Percentiles rank a stretch among this genome's conserved stretches.
These are phyloP conservation scores for Caenorhabditis afra DNA, from an alignment of 2,888 invertebrate species.

Conservation along the genomic window DNA sequence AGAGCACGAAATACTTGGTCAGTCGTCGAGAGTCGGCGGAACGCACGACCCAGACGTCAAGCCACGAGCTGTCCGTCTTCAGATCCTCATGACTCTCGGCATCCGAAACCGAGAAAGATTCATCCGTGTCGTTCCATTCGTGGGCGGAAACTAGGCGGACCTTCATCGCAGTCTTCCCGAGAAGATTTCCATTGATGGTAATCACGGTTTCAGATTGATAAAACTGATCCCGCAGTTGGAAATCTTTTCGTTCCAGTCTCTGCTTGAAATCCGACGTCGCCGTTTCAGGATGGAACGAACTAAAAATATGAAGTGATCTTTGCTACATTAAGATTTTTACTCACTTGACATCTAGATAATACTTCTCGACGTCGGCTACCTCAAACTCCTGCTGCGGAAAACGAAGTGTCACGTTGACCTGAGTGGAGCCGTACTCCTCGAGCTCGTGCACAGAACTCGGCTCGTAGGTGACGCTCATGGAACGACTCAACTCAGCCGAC, in stretches of 20 bases:
- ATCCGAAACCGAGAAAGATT: background rate
- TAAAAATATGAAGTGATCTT: constrained; percentile 17
- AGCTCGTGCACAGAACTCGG: constrained; percentile 42
- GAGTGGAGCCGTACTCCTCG: constrained; percentile 27
- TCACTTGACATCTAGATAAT: constrained; percentile 44
- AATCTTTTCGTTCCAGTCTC: constrained; percentile 20
- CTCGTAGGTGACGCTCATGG: constrained; percentile 43
- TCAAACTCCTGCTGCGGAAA: constrained; percentile 51
- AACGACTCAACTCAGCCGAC: constrained; percentile 43
- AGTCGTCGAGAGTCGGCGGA: constrained; percentile 57
- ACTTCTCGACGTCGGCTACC: constrained; percentile 35
- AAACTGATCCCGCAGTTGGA: constrained; percentile 20
- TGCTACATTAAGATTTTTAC: background rate
- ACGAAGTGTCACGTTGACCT: constrained; percentile 43
- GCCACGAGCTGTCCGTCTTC: constrained; percentile 9
- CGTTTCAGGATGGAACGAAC: constrained; percentile 56
- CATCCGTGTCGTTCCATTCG: constrained; percentile 13
- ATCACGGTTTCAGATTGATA: constrained; percentile 60
- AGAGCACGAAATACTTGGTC: constrained; percentile 76
- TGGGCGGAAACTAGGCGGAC: constrained; percentile 56
- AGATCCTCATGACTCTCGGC: background rate
- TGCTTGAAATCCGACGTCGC: constrained; percentile 23
- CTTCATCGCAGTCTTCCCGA: constrained; percentile 73
- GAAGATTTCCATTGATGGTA: constrained; percentile 63
- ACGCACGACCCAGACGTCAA: constrained; percentile 71